These are phyloP conservation scores for Elgaria multicarinata DNA, from an alignment of 2,113 vertebrate species.

Conservation along the genomic window DNA sequence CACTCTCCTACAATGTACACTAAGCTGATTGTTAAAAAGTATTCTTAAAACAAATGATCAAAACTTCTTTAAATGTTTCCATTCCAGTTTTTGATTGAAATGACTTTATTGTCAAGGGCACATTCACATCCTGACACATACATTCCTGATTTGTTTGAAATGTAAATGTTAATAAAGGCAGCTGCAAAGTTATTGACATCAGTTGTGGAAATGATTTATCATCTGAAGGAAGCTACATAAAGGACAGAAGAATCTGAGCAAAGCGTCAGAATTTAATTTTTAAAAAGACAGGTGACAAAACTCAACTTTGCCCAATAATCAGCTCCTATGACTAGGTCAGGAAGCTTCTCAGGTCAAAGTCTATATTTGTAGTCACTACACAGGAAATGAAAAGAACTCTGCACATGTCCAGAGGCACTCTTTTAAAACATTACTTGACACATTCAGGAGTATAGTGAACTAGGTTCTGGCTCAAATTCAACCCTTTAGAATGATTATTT, in stretches of 20 bases:
- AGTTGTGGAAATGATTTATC: constrained; percentile 28
- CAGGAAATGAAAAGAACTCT: neutral
- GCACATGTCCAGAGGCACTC: neutral
- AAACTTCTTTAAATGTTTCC: constrained; percentile 46
- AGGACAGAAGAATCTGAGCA: neutral
- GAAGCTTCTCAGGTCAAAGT: neutral
- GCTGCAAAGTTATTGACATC: constrained; percentile 29
- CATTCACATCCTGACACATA: constrained; percentile 18
- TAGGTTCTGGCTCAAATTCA: neutral
- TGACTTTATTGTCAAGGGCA: constrained; percentile 51
- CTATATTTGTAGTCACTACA: neutral
- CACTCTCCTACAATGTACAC: constrained; percentile 1
- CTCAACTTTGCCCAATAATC: neutral
- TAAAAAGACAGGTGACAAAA: neutral
- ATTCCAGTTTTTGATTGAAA: constrained; percentile 28
- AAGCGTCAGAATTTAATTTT: constrained; percentile 15
- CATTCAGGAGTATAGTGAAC: neutral
- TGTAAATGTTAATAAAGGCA: constrained; percentile 9
- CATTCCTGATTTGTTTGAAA: constrained; percentile 49
- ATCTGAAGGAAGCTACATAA: constrained; percentile 11
- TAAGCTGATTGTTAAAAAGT: constrained; percentile 13
- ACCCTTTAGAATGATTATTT: neutral
- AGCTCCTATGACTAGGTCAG: neutral
- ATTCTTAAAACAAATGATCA: constrained; percentile 35
- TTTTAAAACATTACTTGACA: neutral